Evolutionary conservation across 2,888 invertebrate species (phyloP).

Genomic region (Parapristionchus giblindavisi): DNA sequence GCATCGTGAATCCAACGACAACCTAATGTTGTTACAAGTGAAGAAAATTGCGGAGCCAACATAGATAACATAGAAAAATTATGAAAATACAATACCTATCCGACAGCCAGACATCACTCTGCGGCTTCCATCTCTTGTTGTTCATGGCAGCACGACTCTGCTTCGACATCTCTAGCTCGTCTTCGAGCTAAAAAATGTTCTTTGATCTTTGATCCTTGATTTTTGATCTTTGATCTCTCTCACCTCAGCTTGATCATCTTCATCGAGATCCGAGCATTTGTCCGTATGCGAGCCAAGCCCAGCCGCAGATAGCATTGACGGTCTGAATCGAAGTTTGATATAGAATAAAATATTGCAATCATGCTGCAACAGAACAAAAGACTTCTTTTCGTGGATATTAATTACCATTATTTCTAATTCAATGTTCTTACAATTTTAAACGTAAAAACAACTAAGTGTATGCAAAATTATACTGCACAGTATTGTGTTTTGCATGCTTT

Average conservation of each 20-base stretch:
- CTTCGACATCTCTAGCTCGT: slow-evolving; percentile 62
- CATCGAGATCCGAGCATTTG: slow-evolving; percentile 61
- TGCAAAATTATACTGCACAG: too few relatives aligned
- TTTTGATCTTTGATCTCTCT: neutral
- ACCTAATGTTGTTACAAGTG: too few relatives aligned
- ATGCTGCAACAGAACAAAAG: neutral
- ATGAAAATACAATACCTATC: slow-evolving; percentile 52
- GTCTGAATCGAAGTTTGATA: slow-evolving; percentile 37
- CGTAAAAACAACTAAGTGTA: neutral
- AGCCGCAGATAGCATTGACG: slow-evolving; percentile 51
- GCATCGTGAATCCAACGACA: too few relatives aligned
- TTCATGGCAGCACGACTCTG: slow-evolving; percentile 64
- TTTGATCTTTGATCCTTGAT: neutral
- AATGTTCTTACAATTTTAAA: neutral
- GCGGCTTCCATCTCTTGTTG: slow-evolving; percentile 62
- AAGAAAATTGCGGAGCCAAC: too few relatives aligned
- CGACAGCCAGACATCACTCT: slow-evolving; percentile 61
- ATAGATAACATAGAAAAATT: too few relatives aligned
- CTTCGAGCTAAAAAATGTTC: slow-evolving; percentile 51
- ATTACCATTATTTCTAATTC: neutral
- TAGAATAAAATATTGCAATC: neutral
- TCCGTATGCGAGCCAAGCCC: slow-evolving; percentile 52
- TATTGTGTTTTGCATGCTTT: too few relatives aligned
- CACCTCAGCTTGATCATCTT: slow-evolving; percentile 55
- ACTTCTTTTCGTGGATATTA: neutral